Percentiles rank a stretch among this genome's conserved stretches.
Evolutionary conservation across 2,888 invertebrate genomes (phyloP).

Genomic region (Aphidoletes aphidimyza): DNA sequence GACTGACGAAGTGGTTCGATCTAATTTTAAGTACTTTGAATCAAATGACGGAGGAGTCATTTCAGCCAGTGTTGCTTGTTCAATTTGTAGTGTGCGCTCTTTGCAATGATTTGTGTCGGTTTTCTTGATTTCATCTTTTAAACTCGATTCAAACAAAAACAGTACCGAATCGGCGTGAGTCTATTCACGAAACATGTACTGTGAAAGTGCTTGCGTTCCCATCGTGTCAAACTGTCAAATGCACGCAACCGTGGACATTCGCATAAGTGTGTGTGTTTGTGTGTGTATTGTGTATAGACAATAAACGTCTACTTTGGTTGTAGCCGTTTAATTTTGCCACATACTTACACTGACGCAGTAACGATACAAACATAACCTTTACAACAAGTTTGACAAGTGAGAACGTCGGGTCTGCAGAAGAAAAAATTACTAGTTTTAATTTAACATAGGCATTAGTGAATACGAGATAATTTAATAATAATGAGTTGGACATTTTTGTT

Average conservation of each 20-base stretch:
- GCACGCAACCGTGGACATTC: too few species aligned
- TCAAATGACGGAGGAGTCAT: neutral
- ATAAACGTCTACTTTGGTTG: neutral
- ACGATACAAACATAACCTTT: constrained; percentile 46
- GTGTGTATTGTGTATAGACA: neutral
- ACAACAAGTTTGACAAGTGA: constrained; percentile 45
- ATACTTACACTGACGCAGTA: constrained; percentile 26
- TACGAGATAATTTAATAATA: constrained; percentile 18
- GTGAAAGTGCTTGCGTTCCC: neutral
- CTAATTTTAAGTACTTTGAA: neutral
- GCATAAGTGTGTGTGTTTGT: too few species aligned
- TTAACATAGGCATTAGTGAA: constrained; percentile 16
- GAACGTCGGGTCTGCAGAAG: constrained; percentile 43
- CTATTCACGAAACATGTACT: too few species aligned
- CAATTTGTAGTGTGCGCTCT: neutral
- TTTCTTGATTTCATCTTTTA: neutral
- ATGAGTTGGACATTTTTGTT: constrained; percentile 13
- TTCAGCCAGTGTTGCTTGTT: neutral
- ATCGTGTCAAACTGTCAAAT: neutral
- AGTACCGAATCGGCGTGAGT: too few species aligned
- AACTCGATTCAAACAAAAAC: too few species aligned
- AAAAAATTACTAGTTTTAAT: neutral
- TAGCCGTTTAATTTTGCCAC: neutral
- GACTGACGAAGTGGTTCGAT: neutral
- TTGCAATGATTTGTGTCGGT: neutral